Percentiles rank a stretch among this genome's conserved stretches.
phyloP scores from a whole-genome alignment of 2,113 vertebrate species.

The Rissa tridactyla region DNA sequence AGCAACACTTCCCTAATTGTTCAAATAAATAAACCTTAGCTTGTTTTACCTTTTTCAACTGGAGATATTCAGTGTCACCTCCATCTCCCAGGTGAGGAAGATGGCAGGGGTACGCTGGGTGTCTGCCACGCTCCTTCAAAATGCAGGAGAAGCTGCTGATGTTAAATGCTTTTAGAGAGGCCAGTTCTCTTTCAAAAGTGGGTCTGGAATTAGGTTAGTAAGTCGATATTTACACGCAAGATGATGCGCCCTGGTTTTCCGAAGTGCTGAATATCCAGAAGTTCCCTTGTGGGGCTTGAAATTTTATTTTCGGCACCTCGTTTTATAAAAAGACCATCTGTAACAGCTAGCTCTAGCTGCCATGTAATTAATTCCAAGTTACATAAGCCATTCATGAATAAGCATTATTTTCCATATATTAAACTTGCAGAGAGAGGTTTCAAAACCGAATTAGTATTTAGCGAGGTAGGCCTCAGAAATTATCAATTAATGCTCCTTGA shows the following conservation, averaged over 20 bases:
- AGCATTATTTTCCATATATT: conserved; percentile 43
- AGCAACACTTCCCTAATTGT: not conserved
- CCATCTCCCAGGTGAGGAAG: not conserved
- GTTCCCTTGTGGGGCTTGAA: not conserved
- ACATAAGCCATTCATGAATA: conserved; percentile 28
- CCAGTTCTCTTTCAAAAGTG: not conserved
- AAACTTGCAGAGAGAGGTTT: not conserved
- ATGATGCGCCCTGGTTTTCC: conserved; percentile 7
- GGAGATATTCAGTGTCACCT: not conserved
- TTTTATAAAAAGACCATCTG: not conserved
- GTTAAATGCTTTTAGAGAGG: not conserved
- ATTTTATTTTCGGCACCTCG: conserved; percentile 14
- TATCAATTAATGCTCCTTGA: conserved; percentile 57
- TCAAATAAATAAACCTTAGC: not conserved
- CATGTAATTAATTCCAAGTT: not conserved
- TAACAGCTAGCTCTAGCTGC: not conserved
- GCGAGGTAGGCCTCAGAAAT: conserved; percentile 18
- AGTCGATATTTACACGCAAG: not conserved
- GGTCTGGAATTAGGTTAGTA: conserved; percentile 45
- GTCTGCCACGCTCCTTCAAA: rapidly evolving
- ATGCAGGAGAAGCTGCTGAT: not conserved
- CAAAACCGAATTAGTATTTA: not conserved
- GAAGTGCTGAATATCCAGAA: not conserved
- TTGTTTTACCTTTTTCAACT: not conserved
- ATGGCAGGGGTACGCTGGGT: rapidly evolving